Evolutionary conservation across 2,888 invertebrate genomes (phyloP).

Genomic region (Zelleria hepariella): DNA sequence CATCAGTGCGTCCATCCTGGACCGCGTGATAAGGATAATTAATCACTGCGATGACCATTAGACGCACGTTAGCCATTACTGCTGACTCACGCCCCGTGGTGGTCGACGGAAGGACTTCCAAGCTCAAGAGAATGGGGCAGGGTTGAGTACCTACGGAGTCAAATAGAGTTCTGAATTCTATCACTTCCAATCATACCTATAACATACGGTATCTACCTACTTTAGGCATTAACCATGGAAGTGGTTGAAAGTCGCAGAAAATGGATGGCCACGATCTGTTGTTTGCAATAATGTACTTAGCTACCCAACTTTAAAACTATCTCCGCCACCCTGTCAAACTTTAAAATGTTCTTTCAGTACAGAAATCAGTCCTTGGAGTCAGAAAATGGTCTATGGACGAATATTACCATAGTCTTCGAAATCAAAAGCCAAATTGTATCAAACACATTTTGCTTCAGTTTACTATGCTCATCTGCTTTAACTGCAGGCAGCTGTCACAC

Average conservation of each 20-base stretch:
- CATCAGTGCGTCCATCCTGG: constrained; percentile 40
- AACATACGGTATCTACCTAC: neutral
- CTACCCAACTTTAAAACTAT: too few relatives aligned
- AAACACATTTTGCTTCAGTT: too few relatives aligned
- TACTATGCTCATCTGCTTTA: too few relatives aligned
- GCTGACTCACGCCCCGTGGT: neutral
- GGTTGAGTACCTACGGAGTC: neutral
- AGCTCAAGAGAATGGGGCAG: neutral
- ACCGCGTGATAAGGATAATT: constrained; percentile 58
- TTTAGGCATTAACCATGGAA: too few relatives aligned
- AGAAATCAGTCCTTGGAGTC: too few relatives aligned
- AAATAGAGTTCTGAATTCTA: neutral
- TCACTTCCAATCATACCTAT: neutral
- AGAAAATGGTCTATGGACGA: too few relatives aligned
- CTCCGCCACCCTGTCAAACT: too few relatives aligned
- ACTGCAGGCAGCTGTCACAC: neutral
- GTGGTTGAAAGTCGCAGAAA: too few relatives aligned
- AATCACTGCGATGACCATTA: constrained; percentile 65
- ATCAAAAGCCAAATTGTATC: neutral
- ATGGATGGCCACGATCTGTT: too few relatives aligned
- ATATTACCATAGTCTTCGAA: too few relatives aligned
- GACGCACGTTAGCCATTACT: constrained; percentile 12
- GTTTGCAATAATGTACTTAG: too few relatives aligned
- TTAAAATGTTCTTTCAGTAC: too few relatives aligned
- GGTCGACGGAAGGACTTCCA: neutral